Conservation (phyloP, 2,888 invertebrate species). For the Trissolcus brochymenae region DNA sequence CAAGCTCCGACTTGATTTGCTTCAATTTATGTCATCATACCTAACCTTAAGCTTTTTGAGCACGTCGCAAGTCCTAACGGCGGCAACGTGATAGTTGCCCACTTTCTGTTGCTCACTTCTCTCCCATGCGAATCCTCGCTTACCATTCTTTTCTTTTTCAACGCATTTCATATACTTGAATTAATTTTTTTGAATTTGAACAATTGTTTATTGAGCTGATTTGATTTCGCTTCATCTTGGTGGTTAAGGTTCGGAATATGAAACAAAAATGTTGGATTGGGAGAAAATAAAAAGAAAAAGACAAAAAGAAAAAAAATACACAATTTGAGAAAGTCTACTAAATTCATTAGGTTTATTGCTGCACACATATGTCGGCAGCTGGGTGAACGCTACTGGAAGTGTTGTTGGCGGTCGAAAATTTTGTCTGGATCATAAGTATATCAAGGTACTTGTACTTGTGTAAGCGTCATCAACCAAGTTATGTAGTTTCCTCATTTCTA, state of each 20-base stretch:
- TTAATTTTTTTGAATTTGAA: too few species aligned
- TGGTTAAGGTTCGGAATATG: too few species aligned
- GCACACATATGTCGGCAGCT: conserved; percentile 70
- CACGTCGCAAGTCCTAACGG: too few species aligned
- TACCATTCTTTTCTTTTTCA: too few species aligned
- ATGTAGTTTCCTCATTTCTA: too few species aligned
- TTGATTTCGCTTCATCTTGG: too few species aligned
- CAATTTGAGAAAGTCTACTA: conserved; percentile 2
- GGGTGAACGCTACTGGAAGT: conserved; percentile 65
- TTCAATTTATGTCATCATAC: background rate
- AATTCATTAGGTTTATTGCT: conserved; percentile 68
- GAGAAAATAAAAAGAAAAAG: background rate
- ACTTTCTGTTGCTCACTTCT: too few species aligned
- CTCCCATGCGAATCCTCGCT: too few species aligned
- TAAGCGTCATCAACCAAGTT: background rate
- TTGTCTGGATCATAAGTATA: conserved; percentile 66
- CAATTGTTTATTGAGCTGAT: too few species aligned
- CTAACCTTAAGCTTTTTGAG: background rate
- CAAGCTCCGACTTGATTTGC: background rate
- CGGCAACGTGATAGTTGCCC: too few species aligned
- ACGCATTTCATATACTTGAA: too few species aligned
- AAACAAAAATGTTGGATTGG: too few species aligned
- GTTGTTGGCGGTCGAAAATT: conserved; percentile 68
- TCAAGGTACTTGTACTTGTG: conserved; percentile 54
- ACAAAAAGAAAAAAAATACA: background rate